phyloP scores from a whole-genome alignment of 2,113 vertebrate genomes.

The Scytalopus superciliaris region DNA sequence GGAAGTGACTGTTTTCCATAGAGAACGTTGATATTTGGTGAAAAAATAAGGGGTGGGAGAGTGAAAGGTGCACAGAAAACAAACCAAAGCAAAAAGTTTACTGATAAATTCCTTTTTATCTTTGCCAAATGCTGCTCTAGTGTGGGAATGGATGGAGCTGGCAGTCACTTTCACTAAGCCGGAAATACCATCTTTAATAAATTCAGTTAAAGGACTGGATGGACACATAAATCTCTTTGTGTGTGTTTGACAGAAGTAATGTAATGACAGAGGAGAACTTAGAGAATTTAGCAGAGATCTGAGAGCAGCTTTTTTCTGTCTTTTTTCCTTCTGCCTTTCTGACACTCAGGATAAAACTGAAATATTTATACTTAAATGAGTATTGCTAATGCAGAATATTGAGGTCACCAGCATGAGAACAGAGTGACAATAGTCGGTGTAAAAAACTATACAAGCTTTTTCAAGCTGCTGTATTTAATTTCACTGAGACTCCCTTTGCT shows the following conservation, averaged over 20 bases:
- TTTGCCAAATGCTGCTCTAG: slow-evolving; percentile 32
- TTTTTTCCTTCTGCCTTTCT: slow-evolving; percentile 50
- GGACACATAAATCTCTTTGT: slow-evolving; percentile 42
- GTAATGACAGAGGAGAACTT: slow-evolving; percentile 23
- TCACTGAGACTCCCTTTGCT: slow-evolving; percentile 14
- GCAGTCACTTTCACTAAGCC: slow-evolving; percentile 25
- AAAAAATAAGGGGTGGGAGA: slow-evolving; percentile 52
- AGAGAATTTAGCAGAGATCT: slow-evolving; percentile 35
- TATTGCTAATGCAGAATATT: slow-evolving; percentile 55
- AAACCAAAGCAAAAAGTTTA: slow-evolving; percentile 16
- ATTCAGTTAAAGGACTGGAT: slow-evolving; percentile 9
- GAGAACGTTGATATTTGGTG: slow-evolving; percentile 65
- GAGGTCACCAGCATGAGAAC: slow-evolving; percentile 25
- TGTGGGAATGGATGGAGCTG: slow-evolving; percentile 40
- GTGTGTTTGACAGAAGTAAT: background rate
- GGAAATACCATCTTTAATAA: slow-evolving; percentile 58
- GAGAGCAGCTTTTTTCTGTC: slow-evolving; percentile 36
- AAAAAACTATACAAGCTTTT: slow-evolving; percentile 35
- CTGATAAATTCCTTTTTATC: slow-evolving; percentile 49
- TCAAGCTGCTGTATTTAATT: slow-evolving; percentile 43
- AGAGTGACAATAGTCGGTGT: background rate
- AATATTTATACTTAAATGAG: slow-evolving; percentile 47
- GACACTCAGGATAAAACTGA: slow-evolving; percentile 37
- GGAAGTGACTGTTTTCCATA: slow-evolving; percentile 73
- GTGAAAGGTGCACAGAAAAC: slow-evolving; percentile 47